Conservation (phyloP, 2,888 invertebrate genomes). For the Leucania comma region DNA sequence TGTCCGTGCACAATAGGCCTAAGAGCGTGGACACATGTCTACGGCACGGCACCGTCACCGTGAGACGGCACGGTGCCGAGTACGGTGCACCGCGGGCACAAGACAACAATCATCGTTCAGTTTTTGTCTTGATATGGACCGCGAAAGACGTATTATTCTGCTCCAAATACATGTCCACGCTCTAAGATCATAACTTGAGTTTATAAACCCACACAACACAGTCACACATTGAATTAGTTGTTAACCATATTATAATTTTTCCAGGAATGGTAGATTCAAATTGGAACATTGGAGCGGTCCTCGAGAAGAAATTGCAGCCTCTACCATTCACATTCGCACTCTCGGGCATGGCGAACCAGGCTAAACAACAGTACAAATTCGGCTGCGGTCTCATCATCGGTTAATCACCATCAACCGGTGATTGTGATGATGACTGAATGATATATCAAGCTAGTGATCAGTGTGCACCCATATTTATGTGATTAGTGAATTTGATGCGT, state of each 20-base stretch:
- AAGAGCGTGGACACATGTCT: no score
- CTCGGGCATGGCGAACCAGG: slow-evolving; percentile 98
- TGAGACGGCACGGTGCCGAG: no score
- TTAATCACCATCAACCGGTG: slow-evolving; percentile 80
- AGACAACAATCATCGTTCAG: no score
- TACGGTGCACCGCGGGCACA: no score
- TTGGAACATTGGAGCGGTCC: slow-evolving; percentile 97
- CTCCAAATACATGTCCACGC: no score
- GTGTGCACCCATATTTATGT: slow-evolving; percentile 45
- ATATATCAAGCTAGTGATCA: slow-evolving; percentile 66
- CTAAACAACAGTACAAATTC: slow-evolving; percentile 97
- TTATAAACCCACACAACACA: no score
- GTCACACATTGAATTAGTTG: no score
- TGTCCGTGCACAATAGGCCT: no score
- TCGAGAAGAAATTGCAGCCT: slow-evolving; percentile 98
- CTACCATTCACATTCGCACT: slow-evolving; percentile 98
- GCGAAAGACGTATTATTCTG: no score
- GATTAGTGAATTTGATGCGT: slow-evolving; percentile 38
- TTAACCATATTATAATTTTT: slow-evolving; percentile 12
- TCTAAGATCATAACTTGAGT: no score
- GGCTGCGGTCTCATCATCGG: slow-evolving; percentile 99
- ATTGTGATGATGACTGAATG: slow-evolving; percentile 61
- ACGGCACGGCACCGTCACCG: no score
- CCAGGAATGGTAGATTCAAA: slow-evolving; percentile 97
- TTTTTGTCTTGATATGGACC: no score